Base-by-base conservation (phyloP, 2,888 invertebrate species). In the Eupithecia dodoneata region DNA sequence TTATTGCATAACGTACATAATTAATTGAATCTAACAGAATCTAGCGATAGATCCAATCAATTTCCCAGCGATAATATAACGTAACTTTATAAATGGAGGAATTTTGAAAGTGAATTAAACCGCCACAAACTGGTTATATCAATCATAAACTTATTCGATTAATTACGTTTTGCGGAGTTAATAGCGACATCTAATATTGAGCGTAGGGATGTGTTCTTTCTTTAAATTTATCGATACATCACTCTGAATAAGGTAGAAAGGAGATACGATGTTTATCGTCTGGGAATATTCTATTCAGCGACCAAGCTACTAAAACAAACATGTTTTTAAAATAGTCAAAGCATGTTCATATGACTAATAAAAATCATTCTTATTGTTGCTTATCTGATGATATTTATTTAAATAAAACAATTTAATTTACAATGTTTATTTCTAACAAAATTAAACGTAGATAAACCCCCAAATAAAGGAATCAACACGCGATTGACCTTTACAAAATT, bases 121-220 rank as follows among this genome's bases (percentile, higher is more conserved):
- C 93, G 88, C 93, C 93, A 92, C 94, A 88, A 94, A 94, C 95
- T 94, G 94, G 95, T 94, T 94, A 95, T 95, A 95, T 95, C 95
- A 95, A 95, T 95, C 95, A 95, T 95, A 95, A 95, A 95, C 93
- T 95, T 95, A 95, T 94, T 95, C 95, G 92, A 95, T 95, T 95
- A 95, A 95, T 95, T 95, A 95, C 94, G 94, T 95, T 95, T 95
- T 95, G 94, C 94, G 95, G 94, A 94, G 94, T 94, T 95, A 95
- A 95, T 95, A 94, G 95, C 94, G 93, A 94, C 95, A 94, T 94
- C 94, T 94, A 94, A 94, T 94, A 94, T 93, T 89, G 90, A 85
- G 79, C 80, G 83, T 85, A 93, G 92, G 85, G 93, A 85, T 87
- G 94, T 80, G 79, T 67, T 44, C 30, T 13, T 41, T n/a, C 18